Conservation (phyloP, 2,888 invertebrate genomes). For the Pteria penguin region DNA sequence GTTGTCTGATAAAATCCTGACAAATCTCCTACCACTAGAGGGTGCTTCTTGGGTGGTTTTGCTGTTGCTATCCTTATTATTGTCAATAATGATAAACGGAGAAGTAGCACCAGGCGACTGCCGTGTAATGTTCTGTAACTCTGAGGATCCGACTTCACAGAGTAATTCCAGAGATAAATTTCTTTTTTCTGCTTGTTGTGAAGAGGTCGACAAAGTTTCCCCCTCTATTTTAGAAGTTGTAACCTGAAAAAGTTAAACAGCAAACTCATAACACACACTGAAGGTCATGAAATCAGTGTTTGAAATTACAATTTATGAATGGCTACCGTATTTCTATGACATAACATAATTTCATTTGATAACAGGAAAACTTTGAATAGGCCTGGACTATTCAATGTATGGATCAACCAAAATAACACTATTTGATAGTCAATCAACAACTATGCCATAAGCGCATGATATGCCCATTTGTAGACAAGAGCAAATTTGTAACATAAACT, state of each 20-base stretch:
- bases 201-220: neutral
- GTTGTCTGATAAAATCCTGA: neutral
- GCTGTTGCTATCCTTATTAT: neutral
- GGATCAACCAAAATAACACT: too few relatives aligned
- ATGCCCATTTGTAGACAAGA: too few relatives aligned
- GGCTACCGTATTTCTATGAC: too few relatives aligned
- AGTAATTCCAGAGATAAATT: constrained; percentile 76
- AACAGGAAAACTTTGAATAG: too few relatives aligned
- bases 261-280: too few relatives aligned
- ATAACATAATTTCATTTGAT: too few relatives aligned
- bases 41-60: neutral
- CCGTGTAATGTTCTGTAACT: constrained; percentile 74
- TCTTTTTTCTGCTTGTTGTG: constrained; percentile 48
- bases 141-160: constrained; percentile 78
- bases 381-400: too few relatives aligned
- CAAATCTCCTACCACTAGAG: constrained; percentile 20
- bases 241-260: neutral
- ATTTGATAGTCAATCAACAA: too few relatives aligned
- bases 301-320: too few relatives aligned
- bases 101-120: constrained; percentile 49
- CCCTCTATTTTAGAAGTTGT: neutral
- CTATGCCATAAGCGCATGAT: too few relatives aligned
- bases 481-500: too few relatives aligned
- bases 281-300: too few relatives aligned
- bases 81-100: constrained; percentile 5